phyloP scores from a whole-genome alignment of 2,113 vertebrate genomes.

The Theristicus caerulescens region DNA sequence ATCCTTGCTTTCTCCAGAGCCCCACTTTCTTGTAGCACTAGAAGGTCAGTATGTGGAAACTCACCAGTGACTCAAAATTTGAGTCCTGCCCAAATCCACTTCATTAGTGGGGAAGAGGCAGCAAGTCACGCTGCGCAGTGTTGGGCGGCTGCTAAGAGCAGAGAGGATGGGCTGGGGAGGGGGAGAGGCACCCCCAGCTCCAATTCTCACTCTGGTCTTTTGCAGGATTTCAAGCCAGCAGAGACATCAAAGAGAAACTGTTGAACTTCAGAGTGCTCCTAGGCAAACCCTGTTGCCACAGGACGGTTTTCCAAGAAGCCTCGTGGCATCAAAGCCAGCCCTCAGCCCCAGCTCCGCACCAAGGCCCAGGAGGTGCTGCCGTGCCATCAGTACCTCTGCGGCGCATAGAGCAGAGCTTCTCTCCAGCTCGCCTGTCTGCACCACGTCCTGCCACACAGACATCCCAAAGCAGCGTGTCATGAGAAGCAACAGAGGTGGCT shows the following conservation, averaged over 20 bases:
- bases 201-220: neutral
- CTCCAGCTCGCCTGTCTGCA: neutral
- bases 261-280: neutral
- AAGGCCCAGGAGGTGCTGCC: neutral
- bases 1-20: neutral
- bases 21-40: neutral
- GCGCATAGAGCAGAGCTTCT: neutral
- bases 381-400: neutral
- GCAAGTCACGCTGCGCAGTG: accelerated
- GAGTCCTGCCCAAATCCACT: neutral
- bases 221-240: neutral
- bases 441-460: neutral
- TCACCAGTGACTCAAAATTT: neutral
- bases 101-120: neutral
- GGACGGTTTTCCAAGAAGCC: neutral
- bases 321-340: neutral
- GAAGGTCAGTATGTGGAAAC: neutral
- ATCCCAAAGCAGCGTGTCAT: neutral
- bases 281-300: neutral
- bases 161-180: neutral
- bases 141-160: neutral
- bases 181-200: neutral
- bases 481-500: neutral
- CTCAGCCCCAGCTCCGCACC: neutral
- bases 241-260: neutral